Percentiles rank a stretch among this genome's conserved stretches.
These are phyloP conservation scores for Creontiades dilutus DNA, from an alignment of 2,888 invertebrate genomes.

Conservation along the genomic window DNA sequence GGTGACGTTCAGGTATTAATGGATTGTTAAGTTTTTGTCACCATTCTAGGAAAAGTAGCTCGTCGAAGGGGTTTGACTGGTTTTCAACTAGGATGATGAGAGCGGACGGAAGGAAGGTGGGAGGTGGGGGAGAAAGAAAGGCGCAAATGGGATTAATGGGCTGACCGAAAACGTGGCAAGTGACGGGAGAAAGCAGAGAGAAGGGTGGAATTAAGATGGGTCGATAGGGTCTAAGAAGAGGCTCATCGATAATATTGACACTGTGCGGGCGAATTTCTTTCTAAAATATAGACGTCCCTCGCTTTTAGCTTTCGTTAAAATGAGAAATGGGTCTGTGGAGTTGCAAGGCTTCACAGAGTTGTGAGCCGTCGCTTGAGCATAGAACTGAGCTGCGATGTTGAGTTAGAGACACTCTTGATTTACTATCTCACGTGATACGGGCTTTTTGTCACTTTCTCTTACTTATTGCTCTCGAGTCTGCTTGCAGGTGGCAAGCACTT, in stretches of 20 bases:
- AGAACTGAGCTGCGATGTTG: too few relatives aligned
- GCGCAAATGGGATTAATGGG: conserved; percentile 30
- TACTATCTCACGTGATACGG: too few relatives aligned
- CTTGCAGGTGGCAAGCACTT: too few relatives aligned
- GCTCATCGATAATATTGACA: conserved; percentile 36
- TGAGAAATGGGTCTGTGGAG: too few relatives aligned
- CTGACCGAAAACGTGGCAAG: conserved; percentile 25
- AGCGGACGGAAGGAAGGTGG: not conserved
- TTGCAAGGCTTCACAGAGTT: too few relatives aligned
- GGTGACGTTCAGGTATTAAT: conserved; percentile 47
- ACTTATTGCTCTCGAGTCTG: too few relatives aligned
- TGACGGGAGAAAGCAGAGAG: not conserved
- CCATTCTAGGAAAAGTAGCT: not conserved
- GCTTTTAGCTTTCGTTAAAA: too few relatives aligned
- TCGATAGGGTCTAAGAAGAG: conserved; percentile 5
- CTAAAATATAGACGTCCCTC: not conserved
- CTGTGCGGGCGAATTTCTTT: not conserved
- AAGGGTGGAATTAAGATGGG: not conserved
- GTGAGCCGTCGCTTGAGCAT: too few relatives aligned
- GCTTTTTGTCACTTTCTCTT: too few relatives aligned
- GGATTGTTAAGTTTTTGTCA: conserved; percentile 52
- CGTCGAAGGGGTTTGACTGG: conserved; percentile 30
- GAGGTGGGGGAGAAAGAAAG: not conserved
- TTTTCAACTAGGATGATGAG: not conserved
- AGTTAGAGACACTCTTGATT: too few relatives aligned